phyloP scores from a whole-genome alignment of 2,888 invertebrate genomes.

The Leptinotarsa peninsularis region DNA sequence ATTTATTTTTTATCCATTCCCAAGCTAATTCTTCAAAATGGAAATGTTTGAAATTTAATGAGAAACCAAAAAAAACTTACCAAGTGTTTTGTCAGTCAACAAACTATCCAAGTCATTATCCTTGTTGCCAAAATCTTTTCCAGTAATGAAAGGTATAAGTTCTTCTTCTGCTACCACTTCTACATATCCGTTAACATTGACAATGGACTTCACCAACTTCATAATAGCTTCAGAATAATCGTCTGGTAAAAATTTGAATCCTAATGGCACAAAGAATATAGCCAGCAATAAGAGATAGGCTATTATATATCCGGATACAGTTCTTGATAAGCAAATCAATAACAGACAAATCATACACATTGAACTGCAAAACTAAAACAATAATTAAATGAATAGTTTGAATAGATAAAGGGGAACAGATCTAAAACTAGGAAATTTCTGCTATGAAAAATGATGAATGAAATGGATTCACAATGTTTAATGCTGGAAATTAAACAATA shows the following conservation, averaged over 20 bases:
- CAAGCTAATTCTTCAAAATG: background rate
- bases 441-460: background rate
- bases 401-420: too few relatives aligned
- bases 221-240: conserved; percentile 49
- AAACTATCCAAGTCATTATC: conserved; percentile 61
- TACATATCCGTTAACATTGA: conserved; percentile 47
- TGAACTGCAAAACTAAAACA: conserved; percentile 63
- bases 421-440: background rate
- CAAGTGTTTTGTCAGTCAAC: conserved; percentile 62
- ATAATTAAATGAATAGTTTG: conserved; percentile 14
- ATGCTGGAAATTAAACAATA: too few relatives aligned
- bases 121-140: conserved; percentile 55
- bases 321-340: conserved; percentile 60
- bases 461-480: background rate
- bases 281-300: conserved; percentile 55
- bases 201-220: conserved; percentile 47
- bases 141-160: conserved; percentile 62
- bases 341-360: conserved; percentile 60
- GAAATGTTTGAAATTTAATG: background rate
- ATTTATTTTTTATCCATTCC: background rate
- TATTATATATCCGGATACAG: conserved; percentile 60
- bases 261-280: conserved; percentile 56
- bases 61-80: conserved; percentile 49
- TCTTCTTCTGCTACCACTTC: conserved; percentile 63
- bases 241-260: conserved; percentile 54